Conservation (phyloP, 2,888 invertebrate genomes). For the Drosophila koepferae region DNA sequence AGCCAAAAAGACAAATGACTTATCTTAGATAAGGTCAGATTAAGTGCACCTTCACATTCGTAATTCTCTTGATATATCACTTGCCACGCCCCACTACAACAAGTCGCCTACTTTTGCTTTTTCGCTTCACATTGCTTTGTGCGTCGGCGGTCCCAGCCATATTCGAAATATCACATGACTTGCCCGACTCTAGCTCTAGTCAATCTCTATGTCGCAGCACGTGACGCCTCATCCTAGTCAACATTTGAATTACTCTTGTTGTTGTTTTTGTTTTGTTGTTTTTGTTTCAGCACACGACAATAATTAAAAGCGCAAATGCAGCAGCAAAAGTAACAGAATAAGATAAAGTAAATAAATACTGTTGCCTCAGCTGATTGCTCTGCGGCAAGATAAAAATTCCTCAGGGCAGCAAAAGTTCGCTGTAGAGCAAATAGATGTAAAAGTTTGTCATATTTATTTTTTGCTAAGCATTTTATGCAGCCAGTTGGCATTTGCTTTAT, state of each 20-base stretch:
- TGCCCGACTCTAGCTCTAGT: constrained; percentile 29
- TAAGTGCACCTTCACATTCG: constrained; percentile 34
- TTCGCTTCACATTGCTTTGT: constrained; percentile 53
- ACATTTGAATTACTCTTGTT: constrained; percentile 47
- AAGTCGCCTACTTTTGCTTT: not conserved
- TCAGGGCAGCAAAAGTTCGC: not conserved
- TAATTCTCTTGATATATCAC: constrained; percentile 22
- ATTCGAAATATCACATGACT: constrained; percentile 70
- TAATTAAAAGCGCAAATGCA: constrained; percentile 66
- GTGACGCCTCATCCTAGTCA: constrained; percentile 56
- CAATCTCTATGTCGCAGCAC: constrained; percentile 55
- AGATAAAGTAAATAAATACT: constrained; percentile 28
- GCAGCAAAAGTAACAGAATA: constrained; percentile 19
- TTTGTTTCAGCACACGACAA: constrained; percentile 36
- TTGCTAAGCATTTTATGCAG: not conserved
- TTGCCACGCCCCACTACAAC: not conserved
- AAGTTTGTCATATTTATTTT: constrained; percentile 1
- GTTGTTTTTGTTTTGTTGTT: not conserved
- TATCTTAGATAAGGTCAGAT: constrained; percentile 37
- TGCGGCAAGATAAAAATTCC: constrained; percentile 2
- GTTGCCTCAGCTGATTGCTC: constrained; percentile 58
- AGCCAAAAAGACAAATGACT: constrained; percentile 8
- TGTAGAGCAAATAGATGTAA: constrained; percentile 6
- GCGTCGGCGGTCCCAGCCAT: constrained; percentile 58
- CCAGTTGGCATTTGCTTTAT: not conserved